A percentile compares a stretch with the other conserved stretches of the same genome.
phyloP scores from a whole-genome alignment of 2,113 vertebrate genomes.

The Cavia aperea region DNA sequence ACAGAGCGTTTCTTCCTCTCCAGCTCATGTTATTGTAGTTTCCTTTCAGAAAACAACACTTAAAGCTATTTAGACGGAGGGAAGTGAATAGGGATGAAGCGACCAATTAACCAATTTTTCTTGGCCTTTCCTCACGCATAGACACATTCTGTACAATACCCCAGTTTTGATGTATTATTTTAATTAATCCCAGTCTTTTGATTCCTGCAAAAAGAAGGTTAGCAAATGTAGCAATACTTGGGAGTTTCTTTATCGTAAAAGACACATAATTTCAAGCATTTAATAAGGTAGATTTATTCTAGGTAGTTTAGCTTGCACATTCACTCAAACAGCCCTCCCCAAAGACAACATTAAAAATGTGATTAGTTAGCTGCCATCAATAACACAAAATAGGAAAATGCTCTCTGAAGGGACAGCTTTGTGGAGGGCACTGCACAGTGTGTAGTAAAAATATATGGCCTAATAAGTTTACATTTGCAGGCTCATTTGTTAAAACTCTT shows the following conservation, averaged over 20 bases:
- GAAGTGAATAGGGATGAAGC: conserved; percentile 76
- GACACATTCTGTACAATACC: conserved; percentile 77
- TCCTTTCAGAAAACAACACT: conserved; percentile 71
- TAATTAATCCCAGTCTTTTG: conserved; percentile 87
- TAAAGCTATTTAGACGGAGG: conserved; percentile 69
- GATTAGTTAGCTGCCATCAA: conserved; percentile 91
- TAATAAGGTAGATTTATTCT: conserved; percentile 92
- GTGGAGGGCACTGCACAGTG: conserved; percentile 87
- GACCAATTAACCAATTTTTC: conserved; percentile 86
- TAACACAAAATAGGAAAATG: conserved; percentile 88
- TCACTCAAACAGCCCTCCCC: conserved; percentile 86
- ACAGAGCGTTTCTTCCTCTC: conserved; percentile 21
- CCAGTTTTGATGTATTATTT: conserved; percentile 87
- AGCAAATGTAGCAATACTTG: conserved; percentile 84
- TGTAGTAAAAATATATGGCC: conserved; percentile 90
- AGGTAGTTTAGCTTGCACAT: conserved; percentile 86
- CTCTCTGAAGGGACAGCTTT: conserved; percentile 89
- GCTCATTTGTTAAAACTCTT: conserved; percentile 94
- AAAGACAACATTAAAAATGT: conserved; percentile 92
- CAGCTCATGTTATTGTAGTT: conserved; percentile 51
- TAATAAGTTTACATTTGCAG: conserved; percentile 94
- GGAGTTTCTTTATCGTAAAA: conserved; percentile 87
- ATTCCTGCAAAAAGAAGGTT: conserved; percentile 82
- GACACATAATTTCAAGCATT: conserved; percentile 89
- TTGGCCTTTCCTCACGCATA: conserved; percentile 76